Evolutionary conservation across 2,113 vertebrate genomes (phyloP), one percentile per base, ranked within the genome.

Genomic region (Pseudopipra pipra): DNA sequence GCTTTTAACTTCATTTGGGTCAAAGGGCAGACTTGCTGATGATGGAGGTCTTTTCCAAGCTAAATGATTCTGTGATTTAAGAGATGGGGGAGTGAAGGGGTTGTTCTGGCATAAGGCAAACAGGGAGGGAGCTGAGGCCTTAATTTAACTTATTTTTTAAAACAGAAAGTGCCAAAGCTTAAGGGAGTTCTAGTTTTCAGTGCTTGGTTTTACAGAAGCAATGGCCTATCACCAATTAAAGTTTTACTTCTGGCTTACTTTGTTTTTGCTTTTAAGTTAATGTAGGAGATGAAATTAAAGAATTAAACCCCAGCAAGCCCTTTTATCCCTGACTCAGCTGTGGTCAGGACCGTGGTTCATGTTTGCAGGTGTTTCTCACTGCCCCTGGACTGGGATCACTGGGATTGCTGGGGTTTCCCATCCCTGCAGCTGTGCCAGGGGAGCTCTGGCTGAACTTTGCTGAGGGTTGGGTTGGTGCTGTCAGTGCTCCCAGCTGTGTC

Each of bases 321-420:
- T 41, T 76, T 22, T 3, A 3, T 30, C 11, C 17, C 8, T 2
- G 1, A 3, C 11, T 39, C 33, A 21, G 5, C 1, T 77, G 65
- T 33, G 78, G 2, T 7, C 5, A 9, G 39, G 68, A 16, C 2
- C 2, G 77, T 11, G 12, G 49, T 2, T 56, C 1, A 0, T 46
- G 43, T 61, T 35, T 63, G 12, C 56, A 37, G 58, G 80, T 20
- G 43, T 41, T 46, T 76, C 35, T 41, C 33, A 3, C 9, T 11
- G 0, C 23, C n/a, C 56, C 22, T 55, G 31, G 14, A 20, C 31
- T 15, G 52, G 67, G 46, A 18, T 35, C 4, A 0, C 9, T 41
- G 72, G 79, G 46, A 18, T 35, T 6, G 0, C 9, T 41, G 72
- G 79, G 49, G 7, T 84, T 61, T 51, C 4, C 76, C 54, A 1